Evolutionary conservation across 2,888 invertebrate species (phyloP), one percentile per base, ranked within the genome.

Genomic region (Folsomia candida): DNA sequence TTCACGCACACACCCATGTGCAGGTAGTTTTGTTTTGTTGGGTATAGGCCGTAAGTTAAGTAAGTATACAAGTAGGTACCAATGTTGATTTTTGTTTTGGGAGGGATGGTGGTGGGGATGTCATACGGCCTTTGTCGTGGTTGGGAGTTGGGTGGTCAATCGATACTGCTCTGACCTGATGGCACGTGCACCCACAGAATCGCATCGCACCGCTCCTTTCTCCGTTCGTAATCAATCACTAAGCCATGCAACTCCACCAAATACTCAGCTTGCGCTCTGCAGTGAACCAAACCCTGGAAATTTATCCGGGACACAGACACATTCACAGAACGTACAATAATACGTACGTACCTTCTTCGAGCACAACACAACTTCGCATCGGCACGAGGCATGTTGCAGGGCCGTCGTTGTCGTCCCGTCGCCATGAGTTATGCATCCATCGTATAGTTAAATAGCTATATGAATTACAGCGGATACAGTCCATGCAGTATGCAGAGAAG

Each of bases 11-110:
- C 18, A 47, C 18, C 47, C 47, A 54, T 22, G 18, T 54, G 22
- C 22, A 6, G 6, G 54, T 4, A 54, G 54, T 6, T 54, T 54
- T 6, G 22, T 6, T 20, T 20, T 6, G 22, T 54, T 20, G 22
- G 22, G 18, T 47, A 11, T 18, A 47, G 9, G 9, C 18, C 18
- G 47, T 18, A 11, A 18, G 47, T 18, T 9, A 11, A 47, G 47
- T 47, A 47, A 47, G 47, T 47, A 47, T 47, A 47, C n/a, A n/a
- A n/a, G n/a, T 54, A 54, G 54, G 54, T 54, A 54, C 54, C 22
- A 54, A 54, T 54, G 54, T 54, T 54, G 6, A 54, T 54, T 54
- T 54, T 6, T 18, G 54, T 54, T 4, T 6, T 54, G 20, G 6
- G 4, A 20, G n/a, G 54, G n/a, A 54, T 54, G 22, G 54, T 54